These are phyloP conservation scores for Drosophila fungiperda DNA, from an alignment of 2,888 invertebrate species.

Conservation along the genomic window DNA sequence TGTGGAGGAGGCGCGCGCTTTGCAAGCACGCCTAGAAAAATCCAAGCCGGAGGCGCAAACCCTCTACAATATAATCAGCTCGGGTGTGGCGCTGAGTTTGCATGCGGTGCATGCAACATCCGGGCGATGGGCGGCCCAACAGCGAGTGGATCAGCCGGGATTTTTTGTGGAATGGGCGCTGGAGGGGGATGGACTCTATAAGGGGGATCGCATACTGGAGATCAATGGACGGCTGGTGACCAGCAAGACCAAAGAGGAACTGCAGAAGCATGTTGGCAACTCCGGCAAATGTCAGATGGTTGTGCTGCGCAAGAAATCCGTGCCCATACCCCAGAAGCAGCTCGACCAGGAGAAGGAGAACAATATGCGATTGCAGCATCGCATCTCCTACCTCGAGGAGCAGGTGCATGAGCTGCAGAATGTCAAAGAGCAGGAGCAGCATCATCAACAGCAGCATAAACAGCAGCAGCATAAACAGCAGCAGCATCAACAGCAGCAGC, in stretches of 20 bases:
- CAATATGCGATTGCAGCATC: slow-evolving; percentile 93
- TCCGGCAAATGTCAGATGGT: slow-evolving; percentile 84
- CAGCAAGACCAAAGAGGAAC: slow-evolving; percentile 89
- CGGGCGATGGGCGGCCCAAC: slow-evolving; percentile 90
- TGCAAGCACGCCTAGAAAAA: slow-evolving; percentile 92
- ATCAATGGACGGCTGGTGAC: slow-evolving; percentile 92
- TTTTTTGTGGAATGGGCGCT: slow-evolving; percentile 93
- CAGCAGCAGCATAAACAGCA: slow-evolving; percentile 23
- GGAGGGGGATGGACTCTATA: slow-evolving; percentile 90
- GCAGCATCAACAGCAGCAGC: slow-evolving; percentile 27
- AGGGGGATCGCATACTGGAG: slow-evolving; percentile 92
- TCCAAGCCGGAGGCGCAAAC: slow-evolving; percentile 86
- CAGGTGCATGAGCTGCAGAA: slow-evolving; percentile 89
- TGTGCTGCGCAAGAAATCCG: slow-evolving; percentile 82
- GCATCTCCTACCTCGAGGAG: slow-evolving; percentile 95
- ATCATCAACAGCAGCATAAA: slow-evolving; percentile 43
- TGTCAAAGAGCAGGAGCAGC: slow-evolving; percentile 76
- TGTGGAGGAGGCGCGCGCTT: slow-evolving; percentile 92
- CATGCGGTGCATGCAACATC: slow-evolving; percentile 90
- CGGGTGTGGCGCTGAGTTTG: slow-evolving; percentile 86
- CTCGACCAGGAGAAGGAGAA: slow-evolving; percentile 87
- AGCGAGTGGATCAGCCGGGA: slow-evolving; percentile 88
- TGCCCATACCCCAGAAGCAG: slow-evolving; percentile 83
- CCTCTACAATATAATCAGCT: slow-evolving; percentile 86
- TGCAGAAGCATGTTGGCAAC: slow-evolving; percentile 88